Conservation (phyloP, 2,888 invertebrate species). For the Aphodius granarius region DNA sequence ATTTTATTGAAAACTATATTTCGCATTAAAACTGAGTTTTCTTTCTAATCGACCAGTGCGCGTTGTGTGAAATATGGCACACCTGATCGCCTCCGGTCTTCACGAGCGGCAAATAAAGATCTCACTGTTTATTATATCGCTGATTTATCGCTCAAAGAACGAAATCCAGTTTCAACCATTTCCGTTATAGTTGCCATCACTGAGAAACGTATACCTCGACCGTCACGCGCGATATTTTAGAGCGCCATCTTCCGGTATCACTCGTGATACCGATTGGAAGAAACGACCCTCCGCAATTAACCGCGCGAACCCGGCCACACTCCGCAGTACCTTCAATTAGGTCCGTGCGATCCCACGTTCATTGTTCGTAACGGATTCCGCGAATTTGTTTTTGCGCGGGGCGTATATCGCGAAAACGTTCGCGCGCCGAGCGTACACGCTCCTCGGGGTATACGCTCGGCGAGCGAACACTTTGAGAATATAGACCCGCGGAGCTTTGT, state of each 20-base stretch:
- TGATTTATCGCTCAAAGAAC: constrained; percentile 1
- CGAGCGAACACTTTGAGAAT: too few relatives aligned
- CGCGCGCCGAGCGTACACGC: too few relatives aligned
- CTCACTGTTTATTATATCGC: constrained; percentile 11
- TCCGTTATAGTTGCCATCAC: constrained; percentile 10
- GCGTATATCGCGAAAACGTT: too few relatives aligned
- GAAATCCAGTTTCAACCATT: background rate
- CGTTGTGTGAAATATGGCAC: background rate
- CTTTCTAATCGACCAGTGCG: too few relatives aligned
- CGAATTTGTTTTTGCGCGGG: background rate
- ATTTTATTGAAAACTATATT: too few relatives aligned
- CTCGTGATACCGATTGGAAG: constrained; percentile 27
- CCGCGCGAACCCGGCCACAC: constrained; percentile 19
- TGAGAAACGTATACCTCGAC: constrained; percentile 17
- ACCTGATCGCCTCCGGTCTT: background rate
- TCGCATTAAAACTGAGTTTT: too few relatives aligned
- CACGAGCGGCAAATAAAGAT: background rate
- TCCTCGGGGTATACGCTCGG: too few relatives aligned
- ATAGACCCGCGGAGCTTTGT: too few relatives aligned
- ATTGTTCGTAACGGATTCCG: background rate
- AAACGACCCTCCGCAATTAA: background rate
- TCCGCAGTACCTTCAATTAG: constrained; percentile 26
- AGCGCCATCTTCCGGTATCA: constrained; percentile 29
- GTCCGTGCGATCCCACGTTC: constrained; percentile 24
- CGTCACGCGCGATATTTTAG: constrained; percentile 28